Evolutionary conservation across 2,797 vertebrate species (phyloP), one percentile per base, ranked within the genome.

Genomic region (Huso huso): DNA sequence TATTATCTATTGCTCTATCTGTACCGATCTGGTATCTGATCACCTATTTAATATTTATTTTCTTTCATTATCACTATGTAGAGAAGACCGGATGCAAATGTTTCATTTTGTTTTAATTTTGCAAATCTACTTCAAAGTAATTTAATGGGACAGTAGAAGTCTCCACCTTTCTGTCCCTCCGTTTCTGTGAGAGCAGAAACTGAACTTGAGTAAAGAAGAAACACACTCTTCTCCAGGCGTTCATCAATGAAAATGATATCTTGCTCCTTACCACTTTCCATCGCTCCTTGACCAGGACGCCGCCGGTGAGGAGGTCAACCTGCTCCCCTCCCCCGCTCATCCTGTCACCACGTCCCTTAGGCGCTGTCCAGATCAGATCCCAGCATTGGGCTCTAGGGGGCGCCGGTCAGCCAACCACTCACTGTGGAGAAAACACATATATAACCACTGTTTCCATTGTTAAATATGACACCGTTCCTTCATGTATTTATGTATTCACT

Each of bases 281-380:
- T 95, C 97, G 89, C 81, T 99, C 97, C 85, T 97, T 99, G 75
- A 99, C 96, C 76, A 99, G 76, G 75, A 93, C 89, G 82, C 94
- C 91, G 79, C 94, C 90, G 75, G 83, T 94, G 68, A 99, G 94
- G 83, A 99, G 94, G 87, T 99, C 97, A 55, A 91, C 86, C 79
- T 97, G 95, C 81, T 98, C 97, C 71, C 79, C 89, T 83, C 91
- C 94, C 77, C 93, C 93, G 70, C 94, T 99, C 97, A 98, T 99
- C 81, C 89, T 84, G 87, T 79, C 76, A 83, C 81, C 77, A 81
- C 65, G 78, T 80, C 74, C 73, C 70, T 75, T 79, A 73, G 67
- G 10, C 66, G 72, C 60, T 13, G 70, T 66, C 69, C 80, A 70
- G 83, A 61, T 76, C 75, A 64, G 69, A 66, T 73, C 66, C 13